These are phyloP conservation scores for Odontomachus brunneus DNA, from an alignment of 1,140 invertebrate species.

Conservation along the genomic window DNA sequence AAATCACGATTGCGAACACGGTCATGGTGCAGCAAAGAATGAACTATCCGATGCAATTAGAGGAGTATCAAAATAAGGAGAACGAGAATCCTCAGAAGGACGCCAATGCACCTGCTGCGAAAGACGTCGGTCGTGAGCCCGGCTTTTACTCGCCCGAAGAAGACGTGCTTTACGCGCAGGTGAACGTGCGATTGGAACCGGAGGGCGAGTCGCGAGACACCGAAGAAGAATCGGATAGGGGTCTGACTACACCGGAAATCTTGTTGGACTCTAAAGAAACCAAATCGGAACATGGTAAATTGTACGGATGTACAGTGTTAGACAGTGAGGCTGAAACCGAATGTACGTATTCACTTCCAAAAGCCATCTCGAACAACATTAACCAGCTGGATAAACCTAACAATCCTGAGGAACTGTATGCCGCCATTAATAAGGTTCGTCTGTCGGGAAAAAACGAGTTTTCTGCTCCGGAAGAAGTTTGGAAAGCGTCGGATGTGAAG, in stretches of 20 bases:
- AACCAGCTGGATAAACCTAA: conserved; percentile 73
- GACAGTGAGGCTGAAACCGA: conserved; percentile 71
- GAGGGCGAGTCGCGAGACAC: conserved; percentile 83
- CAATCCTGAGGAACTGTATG: conserved; percentile 83
- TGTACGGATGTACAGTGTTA: conserved; percentile 77
- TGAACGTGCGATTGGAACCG: conserved; percentile 81
- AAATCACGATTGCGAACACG: conserved; percentile 78
- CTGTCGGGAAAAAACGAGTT: conserved; percentile 76
- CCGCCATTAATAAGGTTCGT: conserved; percentile 82
- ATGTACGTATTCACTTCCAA: conserved; percentile 79
- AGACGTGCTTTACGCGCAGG: conserved; percentile 82
- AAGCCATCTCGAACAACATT: conserved; percentile 76
- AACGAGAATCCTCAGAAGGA: conserved; percentile 88
- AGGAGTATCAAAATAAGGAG: conserved; percentile 89
- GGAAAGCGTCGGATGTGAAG: conserved; percentile 78
- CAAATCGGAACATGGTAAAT: conserved; percentile 55
- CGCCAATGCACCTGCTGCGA: conserved; percentile 29
- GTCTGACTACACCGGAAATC: conserved; percentile 36
- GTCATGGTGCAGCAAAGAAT: conserved; percentile 72
- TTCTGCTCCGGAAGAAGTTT: conserved; percentile 79
- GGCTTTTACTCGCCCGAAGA: conserved; percentile 76
- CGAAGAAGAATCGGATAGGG: conserved; percentile 81
- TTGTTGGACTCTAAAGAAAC: conserved; percentile 52
- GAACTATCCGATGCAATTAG: conserved; percentile 82
- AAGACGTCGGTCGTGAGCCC: conserved; percentile 54